Percentiles rank a stretch among this genome's conserved stretches.
phyloP scores from a whole-genome alignment of 2,113 vertebrate genomes.

The Danionella cerebrum region DNA sequence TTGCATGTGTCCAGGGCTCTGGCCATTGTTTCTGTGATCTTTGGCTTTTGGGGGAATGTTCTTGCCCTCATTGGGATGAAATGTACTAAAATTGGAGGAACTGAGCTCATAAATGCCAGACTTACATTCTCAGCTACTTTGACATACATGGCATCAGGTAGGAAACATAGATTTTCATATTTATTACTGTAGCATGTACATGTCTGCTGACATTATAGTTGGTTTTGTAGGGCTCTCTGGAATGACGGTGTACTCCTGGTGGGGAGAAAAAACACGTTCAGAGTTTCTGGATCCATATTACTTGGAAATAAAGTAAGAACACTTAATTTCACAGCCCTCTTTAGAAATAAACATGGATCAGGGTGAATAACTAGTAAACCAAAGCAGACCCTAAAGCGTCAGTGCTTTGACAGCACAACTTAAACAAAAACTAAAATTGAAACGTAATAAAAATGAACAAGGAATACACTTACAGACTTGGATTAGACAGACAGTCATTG shows the following conservation, averaged over 20 bases:
- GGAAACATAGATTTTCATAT: background rate
- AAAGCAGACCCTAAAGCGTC: too few species aligned
- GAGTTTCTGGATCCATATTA: conserved; percentile 83
- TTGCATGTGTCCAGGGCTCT: conserved; percentile 86
- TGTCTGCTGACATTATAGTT: background rate
- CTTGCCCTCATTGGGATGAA: conserved; percentile 93
- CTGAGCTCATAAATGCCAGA: conserved; percentile 79
- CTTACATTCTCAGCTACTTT: conserved; percentile 82
- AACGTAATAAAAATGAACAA: too few species aligned
- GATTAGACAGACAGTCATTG: too few species aligned
- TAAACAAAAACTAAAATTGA: too few species aligned
- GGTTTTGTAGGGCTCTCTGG: conserved; percentile 73
- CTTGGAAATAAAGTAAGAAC: conserved; percentile 85
- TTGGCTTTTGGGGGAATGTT: conserved; percentile 83
- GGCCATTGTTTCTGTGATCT: conserved; percentile 77
- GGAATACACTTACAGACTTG: too few species aligned
- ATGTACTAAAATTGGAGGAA: conserved; percentile 91
- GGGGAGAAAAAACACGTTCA: conserved; percentile 77
- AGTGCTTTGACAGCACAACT: too few species aligned
- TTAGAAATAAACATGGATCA: too few species aligned
- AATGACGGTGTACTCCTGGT: conserved; percentile 87
- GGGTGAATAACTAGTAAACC: too few species aligned
- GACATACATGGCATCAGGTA: conserved; percentile 85
- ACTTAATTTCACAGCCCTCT: too few species aligned
- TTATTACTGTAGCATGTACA: background rate